phyloP scores from a whole-genome alignment of 1,140 invertebrate genomes.

The Ctenoplectra terminalis region DNA sequence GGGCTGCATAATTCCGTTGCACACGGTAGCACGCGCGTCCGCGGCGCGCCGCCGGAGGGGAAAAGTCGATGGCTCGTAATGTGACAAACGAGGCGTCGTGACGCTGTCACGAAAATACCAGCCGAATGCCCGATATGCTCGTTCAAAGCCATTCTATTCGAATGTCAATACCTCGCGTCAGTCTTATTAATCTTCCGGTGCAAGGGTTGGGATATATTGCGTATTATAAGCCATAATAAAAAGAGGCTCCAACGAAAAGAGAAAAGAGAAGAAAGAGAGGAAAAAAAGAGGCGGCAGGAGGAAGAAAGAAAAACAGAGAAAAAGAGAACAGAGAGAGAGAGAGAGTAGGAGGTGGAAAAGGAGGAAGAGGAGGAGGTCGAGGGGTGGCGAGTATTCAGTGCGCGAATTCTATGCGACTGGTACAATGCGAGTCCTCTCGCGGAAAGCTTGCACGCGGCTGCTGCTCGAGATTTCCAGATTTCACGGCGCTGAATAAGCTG shows the following conservation, averaged over 20 bases:
- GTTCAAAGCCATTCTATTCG: slow-evolving; percentile 41
- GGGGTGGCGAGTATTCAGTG: slow-evolving; percentile 18
- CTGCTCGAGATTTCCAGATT: slow-evolving; percentile 50
- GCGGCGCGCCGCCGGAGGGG: slow-evolving; percentile 30
- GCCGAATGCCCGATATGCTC: slow-evolving; percentile 48
- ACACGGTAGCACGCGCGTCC: slow-evolving; percentile 26
- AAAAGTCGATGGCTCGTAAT: slow-evolving; percentile 56
- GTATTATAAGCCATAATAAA: slow-evolving; percentile 49
- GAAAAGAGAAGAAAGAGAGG: background rate
- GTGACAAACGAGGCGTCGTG: slow-evolving; percentile 56
- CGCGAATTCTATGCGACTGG: slow-evolving; percentile 51
- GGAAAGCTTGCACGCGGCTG: slow-evolving; percentile 40
- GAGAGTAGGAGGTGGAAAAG: background rate
- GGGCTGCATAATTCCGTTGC: slow-evolving; percentile 61
- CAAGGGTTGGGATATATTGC: slow-evolving; percentile 35
- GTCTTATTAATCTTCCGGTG: slow-evolving; percentile 47
- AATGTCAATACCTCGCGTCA: slow-evolving; percentile 53
- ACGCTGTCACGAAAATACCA: slow-evolving; percentile 56
- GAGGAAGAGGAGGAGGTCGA: background rate
- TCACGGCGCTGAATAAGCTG: slow-evolving; percentile 49
- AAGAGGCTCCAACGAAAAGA: slow-evolving; percentile 33
- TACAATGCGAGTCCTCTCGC: slow-evolving; percentile 54
- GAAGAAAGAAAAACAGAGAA: background rate
- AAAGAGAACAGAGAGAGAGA: background rate
- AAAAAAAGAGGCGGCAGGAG: background rate